Evolutionary conservation across 2,888 invertebrate genomes (phyloP).

Genomic region (Lepeophtheirus nordmannii): DNA sequence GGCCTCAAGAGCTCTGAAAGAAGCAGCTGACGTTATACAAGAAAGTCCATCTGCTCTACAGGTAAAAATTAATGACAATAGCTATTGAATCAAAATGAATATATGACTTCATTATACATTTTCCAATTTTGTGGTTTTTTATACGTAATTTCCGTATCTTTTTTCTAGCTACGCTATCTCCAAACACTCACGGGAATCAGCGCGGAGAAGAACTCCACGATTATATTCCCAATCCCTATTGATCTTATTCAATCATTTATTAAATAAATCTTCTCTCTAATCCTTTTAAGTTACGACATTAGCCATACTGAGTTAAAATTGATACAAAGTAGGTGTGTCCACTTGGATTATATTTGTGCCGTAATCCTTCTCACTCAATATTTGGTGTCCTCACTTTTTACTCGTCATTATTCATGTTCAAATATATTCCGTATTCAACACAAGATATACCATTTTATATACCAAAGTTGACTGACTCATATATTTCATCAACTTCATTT

Average conservation of each 20-base stretch:
- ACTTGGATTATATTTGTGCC: background rate
- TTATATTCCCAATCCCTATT: constrained; percentile 22
- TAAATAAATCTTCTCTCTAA: background rate
- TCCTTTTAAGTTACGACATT: too few relatives aligned
- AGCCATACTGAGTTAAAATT: too few relatives aligned
- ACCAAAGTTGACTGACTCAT: too few relatives aligned
- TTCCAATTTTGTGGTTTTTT: background rate
- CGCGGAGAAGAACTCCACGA: constrained; percentile 23
- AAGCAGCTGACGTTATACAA: constrained; percentile 87
- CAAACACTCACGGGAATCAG: constrained; percentile 39
- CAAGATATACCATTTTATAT: too few relatives aligned
- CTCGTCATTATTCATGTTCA: too few relatives aligned
- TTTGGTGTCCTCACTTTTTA: background rate
- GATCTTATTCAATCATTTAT: constrained; percentile 13
- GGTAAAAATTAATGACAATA: constrained; percentile 25
- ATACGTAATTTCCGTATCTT: background rate
- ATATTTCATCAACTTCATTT: too few relatives aligned
- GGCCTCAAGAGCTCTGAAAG: constrained; percentile 80
- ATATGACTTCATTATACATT: background rate
- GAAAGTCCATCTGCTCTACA: constrained; percentile 68
- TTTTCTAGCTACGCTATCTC: constrained; percentile 32
- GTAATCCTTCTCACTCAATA: background rate
- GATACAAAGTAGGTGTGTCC: background rate
- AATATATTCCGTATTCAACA: too few relatives aligned
- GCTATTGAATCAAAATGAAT: background rate